These are phyloP conservation scores for Smutsia gigantea DNA, from an alignment of 2,797 vertebrate species.

Conservation along the genomic window DNA sequence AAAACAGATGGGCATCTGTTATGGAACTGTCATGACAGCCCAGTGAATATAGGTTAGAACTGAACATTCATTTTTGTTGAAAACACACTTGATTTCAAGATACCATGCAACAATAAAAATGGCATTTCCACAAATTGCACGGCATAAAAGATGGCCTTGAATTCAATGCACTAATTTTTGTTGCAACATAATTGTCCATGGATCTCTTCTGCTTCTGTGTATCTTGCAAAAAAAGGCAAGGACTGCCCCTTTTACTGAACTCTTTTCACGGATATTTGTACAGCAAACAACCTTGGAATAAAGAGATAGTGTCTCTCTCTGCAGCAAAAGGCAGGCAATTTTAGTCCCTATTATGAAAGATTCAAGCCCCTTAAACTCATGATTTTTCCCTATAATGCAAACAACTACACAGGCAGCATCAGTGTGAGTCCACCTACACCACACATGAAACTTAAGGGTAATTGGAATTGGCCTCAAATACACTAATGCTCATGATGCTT, in stretches of 20 bases:
- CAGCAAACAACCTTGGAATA: background rate
- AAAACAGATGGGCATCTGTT: background rate
- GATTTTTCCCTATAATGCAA: background rate
- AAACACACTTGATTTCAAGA: background rate
- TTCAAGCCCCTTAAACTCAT: background rate
- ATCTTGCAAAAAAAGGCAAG: background rate
- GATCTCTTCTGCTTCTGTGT: background rate
- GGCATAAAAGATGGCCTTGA: background rate
- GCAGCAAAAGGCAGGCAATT: background rate
- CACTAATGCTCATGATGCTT: background rate
- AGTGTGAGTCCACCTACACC: background rate
- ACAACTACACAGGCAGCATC: no score
- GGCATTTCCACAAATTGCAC: background rate
- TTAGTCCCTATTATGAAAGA: background rate
- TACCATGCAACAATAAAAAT: constrained; percentile 3
- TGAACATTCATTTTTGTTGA: background rate
- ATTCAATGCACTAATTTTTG: background rate
- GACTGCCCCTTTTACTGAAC: background rate
- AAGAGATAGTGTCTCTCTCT: background rate
- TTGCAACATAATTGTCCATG: background rate
- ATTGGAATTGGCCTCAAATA: background rate
- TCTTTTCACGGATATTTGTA: background rate
- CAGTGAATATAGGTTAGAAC: background rate
- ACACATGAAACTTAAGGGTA: no score
- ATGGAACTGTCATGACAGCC: background rate